Conservation (phyloP, 1,140 invertebrate genomes). For the Anadara kagoshimensis region DNA sequence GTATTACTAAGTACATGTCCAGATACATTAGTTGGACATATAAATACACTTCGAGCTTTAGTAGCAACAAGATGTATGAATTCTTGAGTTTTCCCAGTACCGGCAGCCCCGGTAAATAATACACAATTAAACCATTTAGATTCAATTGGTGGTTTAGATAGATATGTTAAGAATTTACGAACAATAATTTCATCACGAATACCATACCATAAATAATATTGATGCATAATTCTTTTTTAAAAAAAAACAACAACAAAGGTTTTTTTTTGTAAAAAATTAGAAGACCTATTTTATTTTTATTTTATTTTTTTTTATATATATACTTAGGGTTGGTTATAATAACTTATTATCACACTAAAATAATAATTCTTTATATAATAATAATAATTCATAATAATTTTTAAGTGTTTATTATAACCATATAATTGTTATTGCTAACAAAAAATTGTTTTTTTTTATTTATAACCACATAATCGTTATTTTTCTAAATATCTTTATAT, state of each 20-base stretch:
- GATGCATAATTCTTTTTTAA: background rate
- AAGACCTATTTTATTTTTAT: background rate
- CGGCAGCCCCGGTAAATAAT: background rate
- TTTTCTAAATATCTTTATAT: too few species aligned
- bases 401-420: too few species aligned
- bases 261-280: background rate
- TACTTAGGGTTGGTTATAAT: background rate
- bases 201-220: slow-evolving; percentile 1
- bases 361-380: background rate
- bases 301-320: background rate
- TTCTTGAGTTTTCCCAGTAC: background rate
- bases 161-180: background rate
- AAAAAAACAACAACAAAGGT: too few species aligned
- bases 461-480: too few species aligned
- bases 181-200: background rate
- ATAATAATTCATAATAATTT: too few species aligned
- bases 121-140: slow-evolving; percentile 1
- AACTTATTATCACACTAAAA: background rate
- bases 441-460: too few species aligned
- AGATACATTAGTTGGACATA: background rate
- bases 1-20: background rate
- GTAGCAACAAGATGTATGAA: background rate
- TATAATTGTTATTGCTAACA: too few species aligned
- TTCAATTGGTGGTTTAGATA: background rate
- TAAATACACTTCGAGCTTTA: background rate